phyloP scores from a whole-genome alignment of 2,113 vertebrate species.

The Stomatorhinus ivindoensis region DNA sequence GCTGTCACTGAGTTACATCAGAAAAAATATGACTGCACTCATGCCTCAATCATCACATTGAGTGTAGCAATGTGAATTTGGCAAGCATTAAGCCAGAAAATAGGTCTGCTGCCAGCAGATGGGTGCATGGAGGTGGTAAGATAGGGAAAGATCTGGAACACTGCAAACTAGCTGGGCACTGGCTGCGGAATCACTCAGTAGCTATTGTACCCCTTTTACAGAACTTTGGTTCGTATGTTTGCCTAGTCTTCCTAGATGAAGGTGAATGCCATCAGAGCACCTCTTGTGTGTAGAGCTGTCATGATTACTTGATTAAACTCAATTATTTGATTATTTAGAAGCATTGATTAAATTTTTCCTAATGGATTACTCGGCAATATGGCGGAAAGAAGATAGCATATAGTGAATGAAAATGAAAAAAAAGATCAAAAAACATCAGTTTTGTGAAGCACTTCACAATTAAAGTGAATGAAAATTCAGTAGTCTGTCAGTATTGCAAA shows the following conservation, averaged over 20 bases:
- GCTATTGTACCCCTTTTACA: background rate
- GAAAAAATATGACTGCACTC: background rate
- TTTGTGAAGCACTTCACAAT: too few species aligned
- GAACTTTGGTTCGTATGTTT: background rate
- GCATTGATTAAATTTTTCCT: background rate
- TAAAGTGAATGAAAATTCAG: too few species aligned
- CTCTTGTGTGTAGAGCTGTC: background rate
- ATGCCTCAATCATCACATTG: background rate
- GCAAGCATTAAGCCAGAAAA: background rate
- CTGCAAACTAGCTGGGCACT: background rate
- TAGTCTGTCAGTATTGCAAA: too few species aligned
- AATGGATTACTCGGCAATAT: background rate
- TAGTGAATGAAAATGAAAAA: background rate
- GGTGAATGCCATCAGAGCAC: background rate
- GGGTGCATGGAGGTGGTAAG: background rate
- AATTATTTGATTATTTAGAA: background rate
- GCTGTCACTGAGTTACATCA: conserved; percentile 2
- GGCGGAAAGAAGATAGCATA: background rate
- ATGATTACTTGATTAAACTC: background rate
- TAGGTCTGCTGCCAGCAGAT: background rate
- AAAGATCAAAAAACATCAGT: background rate
- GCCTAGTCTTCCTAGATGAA: background rate
- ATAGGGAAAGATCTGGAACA: background rate
- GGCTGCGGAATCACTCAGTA: background rate
- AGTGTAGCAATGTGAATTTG: background rate